Evolutionary conservation across 1,140 invertebrate species (phyloP).

Genomic region (Nylanderia fulva): DNA sequence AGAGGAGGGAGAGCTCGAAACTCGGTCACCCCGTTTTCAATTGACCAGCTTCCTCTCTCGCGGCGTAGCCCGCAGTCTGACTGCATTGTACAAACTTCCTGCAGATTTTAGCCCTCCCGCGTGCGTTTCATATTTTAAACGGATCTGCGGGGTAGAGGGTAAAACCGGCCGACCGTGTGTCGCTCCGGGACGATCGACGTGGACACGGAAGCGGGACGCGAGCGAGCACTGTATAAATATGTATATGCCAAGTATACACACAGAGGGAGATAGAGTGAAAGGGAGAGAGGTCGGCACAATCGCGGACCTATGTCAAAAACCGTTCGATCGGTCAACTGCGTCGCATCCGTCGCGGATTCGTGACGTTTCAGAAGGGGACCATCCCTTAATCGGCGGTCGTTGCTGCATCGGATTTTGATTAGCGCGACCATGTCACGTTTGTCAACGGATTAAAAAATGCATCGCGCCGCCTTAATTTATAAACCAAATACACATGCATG

Average conservation of each 20-base stretch:
- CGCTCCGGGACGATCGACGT: conserved; percentile 46
- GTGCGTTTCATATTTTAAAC: conserved; percentile 55
- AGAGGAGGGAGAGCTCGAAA: conserved; percentile 11
- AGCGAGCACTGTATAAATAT: conserved; percentile 44
- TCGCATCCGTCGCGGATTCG: conserved; percentile 47
- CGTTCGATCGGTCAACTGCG: conserved; percentile 10
- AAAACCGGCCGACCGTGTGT: not conserved
- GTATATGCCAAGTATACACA: conserved; percentile 52
- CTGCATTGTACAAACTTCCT: conserved; percentile 55
- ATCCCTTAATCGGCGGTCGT: conserved; percentile 67
- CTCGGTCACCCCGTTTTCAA: conserved; percentile 60
- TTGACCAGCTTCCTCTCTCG: conserved; percentile 51
- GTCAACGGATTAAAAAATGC: conserved; percentile 67
- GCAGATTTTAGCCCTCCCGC: conserved; percentile 46
- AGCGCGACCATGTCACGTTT: conserved; percentile 69
- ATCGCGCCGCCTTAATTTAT: conserved; percentile 51
- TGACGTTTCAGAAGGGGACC: conserved; percentile 41
- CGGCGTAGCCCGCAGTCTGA: conserved; percentile 47
- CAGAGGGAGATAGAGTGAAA: not conserved
- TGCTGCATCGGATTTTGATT: conserved; percentile 73
- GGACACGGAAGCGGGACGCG: conserved; percentile 14
- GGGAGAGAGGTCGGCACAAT: not conserved
- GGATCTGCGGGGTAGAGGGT: not conserved
- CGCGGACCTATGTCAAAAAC: conserved; percentile 33
- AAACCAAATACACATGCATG: not conserved